Evolutionary conservation across 2,888 invertebrate species (phyloP), one percentile per base, ranked within the genome.

Genomic region (Ashinkailepas kermadecensis): DNA sequence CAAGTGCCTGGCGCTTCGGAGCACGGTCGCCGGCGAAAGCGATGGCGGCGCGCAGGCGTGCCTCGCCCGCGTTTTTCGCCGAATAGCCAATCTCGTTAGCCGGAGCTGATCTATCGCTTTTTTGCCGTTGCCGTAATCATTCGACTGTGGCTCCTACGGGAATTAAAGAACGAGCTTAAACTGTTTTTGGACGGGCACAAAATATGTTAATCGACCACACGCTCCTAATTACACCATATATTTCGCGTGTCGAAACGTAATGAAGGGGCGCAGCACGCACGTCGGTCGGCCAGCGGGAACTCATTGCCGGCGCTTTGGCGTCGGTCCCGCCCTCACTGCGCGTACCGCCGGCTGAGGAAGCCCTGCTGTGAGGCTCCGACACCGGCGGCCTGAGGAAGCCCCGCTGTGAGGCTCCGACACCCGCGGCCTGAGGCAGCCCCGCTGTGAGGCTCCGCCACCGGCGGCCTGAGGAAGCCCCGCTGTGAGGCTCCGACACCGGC

Each of bases 201-300:
- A 70, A 70, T 70, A 70, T 70, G 70, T 39, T 70, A 70, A 70
- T 70, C 70, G 70, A 39, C 70, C 70, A 39, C 15, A 39, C 23
- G 70, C 39, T 23, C 39, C 70, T 39, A 70, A 70, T 70, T 70
- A 39, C 39, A 25, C 70, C 70, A 23, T 39, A 70, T 70, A 70
- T 70, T 67, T 70, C 15, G 70, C 70, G 39, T 70, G 70, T 25
- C 70, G 70, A 70, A 70, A 6, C 25, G 13, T 70, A 70, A 70
- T 70, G 70, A 70, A 25, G 25, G 70, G 25, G 23, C 15, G 70
- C 15, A 3, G 15, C 13, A 15, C 70, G 15, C 13, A 62, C 7
- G 15, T 25, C 25, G 25, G 2, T 13, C 13, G 15, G 12, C 70
- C 25, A 70, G 70, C 13, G 7, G 39, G 39, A 13, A 70, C 15